Evolutionary conservation across 2,888 invertebrate genomes (phyloP).

Genomic region (Andricus curvator): DNA sequence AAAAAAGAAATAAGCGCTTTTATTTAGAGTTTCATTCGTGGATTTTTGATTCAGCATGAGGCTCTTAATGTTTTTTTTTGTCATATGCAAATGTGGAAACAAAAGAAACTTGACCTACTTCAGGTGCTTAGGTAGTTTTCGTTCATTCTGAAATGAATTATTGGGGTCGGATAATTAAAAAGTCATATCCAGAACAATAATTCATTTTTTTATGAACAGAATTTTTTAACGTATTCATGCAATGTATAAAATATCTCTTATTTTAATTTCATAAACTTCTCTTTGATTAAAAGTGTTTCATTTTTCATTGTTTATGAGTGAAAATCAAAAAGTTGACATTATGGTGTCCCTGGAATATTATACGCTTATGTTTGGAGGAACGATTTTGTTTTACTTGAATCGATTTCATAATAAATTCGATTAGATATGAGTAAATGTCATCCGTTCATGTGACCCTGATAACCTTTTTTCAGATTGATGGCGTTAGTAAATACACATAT

Average conservation of each 20-base stretch:
- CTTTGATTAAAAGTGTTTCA: neutral
- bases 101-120: slow-evolving; percentile 36
- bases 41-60: neutral
- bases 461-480: no score
- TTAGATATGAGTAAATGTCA: no score
- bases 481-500: no score
- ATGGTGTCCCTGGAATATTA: no score
- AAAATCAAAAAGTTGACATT: no score
- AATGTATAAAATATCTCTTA: neutral
- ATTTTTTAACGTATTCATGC: neutral
- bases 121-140: neutral
- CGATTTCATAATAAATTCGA: no score
- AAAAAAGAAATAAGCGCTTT: neutral
- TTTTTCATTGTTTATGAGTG: neutral
- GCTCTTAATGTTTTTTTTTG: slow-evolving; percentile 14
- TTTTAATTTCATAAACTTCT: neutral
- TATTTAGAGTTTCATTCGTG: neutral
- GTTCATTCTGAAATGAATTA: slow-evolving; percentile 12
- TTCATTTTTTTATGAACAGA: neutral
- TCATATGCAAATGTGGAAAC: slow-evolving; percentile 17
- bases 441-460: no score
- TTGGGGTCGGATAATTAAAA: slow-evolving; percentile 19
- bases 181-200: neutral
- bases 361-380: no score
- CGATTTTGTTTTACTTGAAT: no score